phyloP scores from a whole-genome alignment of 2,888 invertebrate species.

The Aphidoletes aphidimyza region DNA sequence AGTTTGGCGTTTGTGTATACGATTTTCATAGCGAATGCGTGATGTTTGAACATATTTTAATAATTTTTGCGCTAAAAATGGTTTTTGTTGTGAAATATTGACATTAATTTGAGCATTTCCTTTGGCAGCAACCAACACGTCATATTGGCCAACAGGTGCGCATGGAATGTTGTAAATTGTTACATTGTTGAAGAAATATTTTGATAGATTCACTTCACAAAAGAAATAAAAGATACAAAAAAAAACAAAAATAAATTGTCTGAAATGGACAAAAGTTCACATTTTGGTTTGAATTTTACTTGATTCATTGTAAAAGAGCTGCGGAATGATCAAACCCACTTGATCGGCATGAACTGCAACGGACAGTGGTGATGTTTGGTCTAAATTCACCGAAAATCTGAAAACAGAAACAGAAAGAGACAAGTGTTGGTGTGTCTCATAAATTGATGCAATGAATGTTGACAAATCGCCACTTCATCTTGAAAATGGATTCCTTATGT shows the following conservation, averaged over 20 bases:
- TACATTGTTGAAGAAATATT: slow-evolving; percentile 60
- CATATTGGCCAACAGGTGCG: slow-evolving; percentile 65
- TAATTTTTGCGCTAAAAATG: slow-evolving; percentile 64
- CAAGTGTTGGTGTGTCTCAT: background rate
- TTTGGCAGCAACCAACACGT: slow-evolving; percentile 64
- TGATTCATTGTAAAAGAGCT: slow-evolving; percentile 33
- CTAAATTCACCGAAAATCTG: slow-evolving; percentile 5
- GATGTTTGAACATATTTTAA: slow-evolving; percentile 64
- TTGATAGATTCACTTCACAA: slow-evolving; percentile 63
- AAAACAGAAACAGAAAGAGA: background rate
- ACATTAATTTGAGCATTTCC: slow-evolving; percentile 62
- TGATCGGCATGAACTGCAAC: background rate
- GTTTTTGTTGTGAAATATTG: slow-evolving; percentile 63
- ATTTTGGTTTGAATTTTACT: background rate
- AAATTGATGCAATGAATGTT: background rate
- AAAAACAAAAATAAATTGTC: background rate
- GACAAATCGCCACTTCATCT: slow-evolving; percentile 26
- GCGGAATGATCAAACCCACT: background rate
- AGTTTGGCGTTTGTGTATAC: slow-evolving; percentile 66
- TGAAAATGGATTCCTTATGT: slow-evolving; percentile 8
- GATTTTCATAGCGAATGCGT: slow-evolving; percentile 64
- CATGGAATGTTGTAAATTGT: slow-evolving; percentile 63
- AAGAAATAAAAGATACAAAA: background rate
- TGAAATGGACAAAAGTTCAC: background rate
- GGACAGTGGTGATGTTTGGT: background rate